These are phyloP conservation scores for Drosophila kepulauana DNA, from an alignment of 1,140 invertebrate genomes.

Conservation along the genomic window DNA sequence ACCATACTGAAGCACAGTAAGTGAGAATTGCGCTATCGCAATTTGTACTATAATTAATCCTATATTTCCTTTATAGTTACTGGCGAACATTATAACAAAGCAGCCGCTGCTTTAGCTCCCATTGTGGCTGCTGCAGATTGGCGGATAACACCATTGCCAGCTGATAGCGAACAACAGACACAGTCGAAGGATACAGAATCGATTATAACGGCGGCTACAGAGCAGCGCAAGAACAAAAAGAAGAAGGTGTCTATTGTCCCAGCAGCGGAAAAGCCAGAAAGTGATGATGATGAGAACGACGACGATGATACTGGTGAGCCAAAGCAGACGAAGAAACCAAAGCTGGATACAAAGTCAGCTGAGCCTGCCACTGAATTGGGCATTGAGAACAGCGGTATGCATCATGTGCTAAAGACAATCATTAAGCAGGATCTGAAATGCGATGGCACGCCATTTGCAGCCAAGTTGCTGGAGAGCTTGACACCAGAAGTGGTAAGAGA, in stretches of 20 bases:
- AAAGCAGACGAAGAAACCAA: slow-evolving; percentile 52
- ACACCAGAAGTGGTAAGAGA: slow-evolving; percentile 53
- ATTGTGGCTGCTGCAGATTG: slow-evolving; percentile 85
- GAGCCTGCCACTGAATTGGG: slow-evolving; percentile 68
- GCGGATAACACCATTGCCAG: slow-evolving; percentile 63
- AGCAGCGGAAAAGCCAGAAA: neutral
- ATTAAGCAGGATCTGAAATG: slow-evolving; percentile 88
- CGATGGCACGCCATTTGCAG: slow-evolving; percentile 85
- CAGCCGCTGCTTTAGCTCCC: slow-evolving; percentile 85
- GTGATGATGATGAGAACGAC: slow-evolving; percentile 9
- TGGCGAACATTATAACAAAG: slow-evolving; percentile 69
- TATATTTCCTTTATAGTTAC: slow-evolving; percentile 44
- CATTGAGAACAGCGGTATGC: slow-evolving; percentile 92
- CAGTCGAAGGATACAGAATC: slow-evolving; percentile 65
- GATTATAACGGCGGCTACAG: slow-evolving; percentile 66
- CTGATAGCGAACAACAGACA: slow-evolving; percentile 63
- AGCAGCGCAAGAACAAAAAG: slow-evolving; percentile 57
- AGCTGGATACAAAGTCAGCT: slow-evolving; percentile 29
- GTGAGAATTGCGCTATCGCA: neutral
- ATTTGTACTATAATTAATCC: slow-evolving; percentile 10
- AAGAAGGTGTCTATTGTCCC: slow-evolving; percentile 36
- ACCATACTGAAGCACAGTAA: slow-evolving; percentile 89
- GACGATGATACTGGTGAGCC: slow-evolving; percentile 52
- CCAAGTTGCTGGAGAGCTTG: slow-evolving; percentile 84
- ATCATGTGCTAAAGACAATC: slow-evolving; percentile 93